Percentiles rank a stretch among this genome's conserved stretches.
phyloP scores from a whole-genome alignment of 1,140 invertebrate species.

The Polypedilum vanderplanki region DNA sequence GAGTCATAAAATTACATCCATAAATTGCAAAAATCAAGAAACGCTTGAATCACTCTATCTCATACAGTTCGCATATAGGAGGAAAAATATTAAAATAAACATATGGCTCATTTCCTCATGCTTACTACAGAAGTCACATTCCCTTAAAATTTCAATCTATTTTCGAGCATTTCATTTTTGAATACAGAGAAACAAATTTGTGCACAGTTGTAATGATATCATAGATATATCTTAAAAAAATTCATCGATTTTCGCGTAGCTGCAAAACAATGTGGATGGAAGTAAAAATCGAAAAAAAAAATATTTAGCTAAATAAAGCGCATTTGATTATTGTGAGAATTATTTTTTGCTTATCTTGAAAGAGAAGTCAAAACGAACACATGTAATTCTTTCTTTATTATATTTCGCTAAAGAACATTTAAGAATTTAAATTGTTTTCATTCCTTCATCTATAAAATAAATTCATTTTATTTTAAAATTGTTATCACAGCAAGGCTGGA shows the following conservation, averaged over 20 bases:
- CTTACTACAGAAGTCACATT: neutral
- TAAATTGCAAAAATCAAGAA: slow-evolving; percentile 14
- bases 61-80: neutral
- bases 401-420: no score
- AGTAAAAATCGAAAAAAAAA: neutral
- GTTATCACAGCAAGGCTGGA: neutral
- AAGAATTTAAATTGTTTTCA: slow-evolving; percentile 24
- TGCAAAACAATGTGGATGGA: neutral
- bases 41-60: neutral
- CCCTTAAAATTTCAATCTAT: slow-evolving; percentile 27
- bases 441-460: slow-evolving; percentile 8
- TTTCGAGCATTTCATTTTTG: neutral
- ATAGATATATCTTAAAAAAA: neutral
- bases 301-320: no score
- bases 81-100: slow-evolving; percentile 14
- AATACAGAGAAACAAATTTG: slow-evolving; percentile 1
- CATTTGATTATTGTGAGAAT: no score
- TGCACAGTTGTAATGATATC: slow-evolving; percentile 13
- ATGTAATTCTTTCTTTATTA: neutral
- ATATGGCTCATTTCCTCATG: slow-evolving; percentile 28
- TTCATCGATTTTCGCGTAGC: slow-evolving; percentile 20
- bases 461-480: slow-evolving; percentile 29
- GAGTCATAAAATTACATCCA: neutral
- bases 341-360: neutral
- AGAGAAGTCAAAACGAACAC: neutral